Base-by-base conservation (phyloP, 2,113 vertebrate genomes). In the Rhinolophus sinicus region DNA sequence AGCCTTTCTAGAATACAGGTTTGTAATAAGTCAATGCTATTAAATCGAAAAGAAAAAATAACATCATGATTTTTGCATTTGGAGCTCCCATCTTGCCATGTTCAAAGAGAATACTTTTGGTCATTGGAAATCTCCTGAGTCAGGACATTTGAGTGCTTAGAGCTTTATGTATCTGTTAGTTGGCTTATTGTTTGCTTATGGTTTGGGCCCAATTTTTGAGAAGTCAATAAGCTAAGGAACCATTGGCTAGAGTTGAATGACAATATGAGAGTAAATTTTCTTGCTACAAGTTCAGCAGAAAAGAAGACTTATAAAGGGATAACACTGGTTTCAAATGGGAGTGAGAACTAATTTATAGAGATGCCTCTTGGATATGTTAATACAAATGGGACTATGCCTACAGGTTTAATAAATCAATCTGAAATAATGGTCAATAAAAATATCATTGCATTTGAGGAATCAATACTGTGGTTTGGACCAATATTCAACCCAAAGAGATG, bases 31-130 rank as follows among this genome's bases (percentile, higher is more conserved):
- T 64, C 4, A 72, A 62, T 50, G 64, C 12, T 83, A 67, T 38
- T 88, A 67, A 95, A 64, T 22, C 33, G 40, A 64, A 76, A 87
- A 50, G 38, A 83, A 50, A 94, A 96, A 93, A 50, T 80, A 82
- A 56, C 16, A 47, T 62, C 52, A 67, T 22, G 4, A 14, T 33
- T 81, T 93, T 86, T 77, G 28, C 11, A 52, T 90, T 77, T 90
- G 78, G n/a, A 87, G 52, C 4, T 78, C 47, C 1, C 8, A 60
- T 87, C 18, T 21, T 96, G 19, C 16, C 4, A 85, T 33, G 6
- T 95, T 92, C 11, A 90, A 86, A 96, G 30, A 69, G 35, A 97
- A 58, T 28, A 40, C 2, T 33, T 89, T 86, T 72, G 58, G 14
- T 58, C 38, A 28, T 15, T 92, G 33, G 35, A 89, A 75, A 70